These are phyloP conservation scores for Urosaurus nigricauda DNA, from an alignment of 2,797 vertebrate genomes.

Conservation along the genomic window DNA sequence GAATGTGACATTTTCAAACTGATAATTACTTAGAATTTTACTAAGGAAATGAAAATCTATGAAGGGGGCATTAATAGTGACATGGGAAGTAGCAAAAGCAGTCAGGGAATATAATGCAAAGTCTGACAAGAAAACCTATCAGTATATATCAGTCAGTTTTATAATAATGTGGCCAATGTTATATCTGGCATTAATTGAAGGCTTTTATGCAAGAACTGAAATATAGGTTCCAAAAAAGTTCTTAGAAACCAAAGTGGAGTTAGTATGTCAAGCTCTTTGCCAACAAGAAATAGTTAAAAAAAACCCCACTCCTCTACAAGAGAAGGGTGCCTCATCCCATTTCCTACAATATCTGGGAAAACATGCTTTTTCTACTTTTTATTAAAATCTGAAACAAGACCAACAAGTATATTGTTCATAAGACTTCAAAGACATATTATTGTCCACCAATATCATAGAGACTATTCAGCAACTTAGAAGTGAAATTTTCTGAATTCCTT, in stretches of 20 bases:
- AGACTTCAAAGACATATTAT: background rate
- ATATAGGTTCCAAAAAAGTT: background rate
- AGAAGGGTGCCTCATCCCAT: background rate
- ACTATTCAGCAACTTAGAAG: background rate
- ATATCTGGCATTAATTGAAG: background rate
- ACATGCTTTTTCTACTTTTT: background rate
- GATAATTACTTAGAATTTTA: no score
- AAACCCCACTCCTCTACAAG: background rate
- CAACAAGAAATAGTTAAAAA: background rate
- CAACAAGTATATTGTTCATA: background rate
- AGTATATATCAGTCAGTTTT: no score
- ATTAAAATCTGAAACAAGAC: background rate
- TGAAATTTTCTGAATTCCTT: conserved; percentile 14
- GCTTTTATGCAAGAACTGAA: background rate
- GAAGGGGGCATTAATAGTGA: no score
- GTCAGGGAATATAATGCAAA: no score
- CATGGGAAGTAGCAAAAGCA: no score
- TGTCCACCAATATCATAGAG: background rate
- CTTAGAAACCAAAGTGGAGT: background rate
- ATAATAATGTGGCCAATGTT: background rate
- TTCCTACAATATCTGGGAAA: background rate
- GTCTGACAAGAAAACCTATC: no score
- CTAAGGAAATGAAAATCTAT: no score
- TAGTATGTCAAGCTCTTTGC: background rate
- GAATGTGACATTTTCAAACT: no score